Evolutionary conservation across 2,888 invertebrate genomes (phyloP).

Genomic region (Luffia ferchaultella): DNA sequence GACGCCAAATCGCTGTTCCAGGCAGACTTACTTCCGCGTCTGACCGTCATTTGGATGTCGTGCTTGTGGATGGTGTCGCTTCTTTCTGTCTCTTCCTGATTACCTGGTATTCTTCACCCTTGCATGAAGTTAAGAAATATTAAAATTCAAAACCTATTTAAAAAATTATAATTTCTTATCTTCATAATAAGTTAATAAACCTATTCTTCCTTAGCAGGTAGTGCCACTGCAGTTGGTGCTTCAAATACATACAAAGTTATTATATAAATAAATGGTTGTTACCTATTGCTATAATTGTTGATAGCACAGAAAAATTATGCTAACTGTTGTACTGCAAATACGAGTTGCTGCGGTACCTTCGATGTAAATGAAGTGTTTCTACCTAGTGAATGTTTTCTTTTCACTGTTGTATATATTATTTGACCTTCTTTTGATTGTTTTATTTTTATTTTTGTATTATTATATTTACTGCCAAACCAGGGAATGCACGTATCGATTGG

Average conservation of each 20-base stretch:
- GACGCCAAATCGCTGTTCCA: conserved; percentile 44
- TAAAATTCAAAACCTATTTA: too few relatives aligned
- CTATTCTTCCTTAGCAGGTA: background rate
- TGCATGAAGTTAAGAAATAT: background rate
- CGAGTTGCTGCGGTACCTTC: background rate
- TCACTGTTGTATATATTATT: background rate
- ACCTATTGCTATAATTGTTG: background rate
- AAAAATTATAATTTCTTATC: background rate
- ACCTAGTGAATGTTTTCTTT: background rate
- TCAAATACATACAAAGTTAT: too few relatives aligned
- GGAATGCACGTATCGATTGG: too few relatives aligned
- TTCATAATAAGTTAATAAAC: background rate
- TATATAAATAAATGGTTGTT: background rate
- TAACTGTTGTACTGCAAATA: background rate
- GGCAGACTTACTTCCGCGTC: conserved; percentile 17
- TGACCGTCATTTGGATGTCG: conserved; percentile 20
- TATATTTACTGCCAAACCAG: too few relatives aligned
- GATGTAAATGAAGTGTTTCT: background rate
- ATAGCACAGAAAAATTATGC: background rate
- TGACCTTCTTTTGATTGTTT: background rate
- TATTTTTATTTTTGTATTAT: background rate
- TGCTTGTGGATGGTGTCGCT: conserved; percentile 50
- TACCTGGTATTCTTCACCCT: background rate
- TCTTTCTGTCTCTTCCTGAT: conserved; percentile 36
- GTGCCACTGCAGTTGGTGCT: too few relatives aligned